phyloP scores from a whole-genome alignment of 2,888 invertebrate genomes.

The Heliothis peltigera region DNA sequence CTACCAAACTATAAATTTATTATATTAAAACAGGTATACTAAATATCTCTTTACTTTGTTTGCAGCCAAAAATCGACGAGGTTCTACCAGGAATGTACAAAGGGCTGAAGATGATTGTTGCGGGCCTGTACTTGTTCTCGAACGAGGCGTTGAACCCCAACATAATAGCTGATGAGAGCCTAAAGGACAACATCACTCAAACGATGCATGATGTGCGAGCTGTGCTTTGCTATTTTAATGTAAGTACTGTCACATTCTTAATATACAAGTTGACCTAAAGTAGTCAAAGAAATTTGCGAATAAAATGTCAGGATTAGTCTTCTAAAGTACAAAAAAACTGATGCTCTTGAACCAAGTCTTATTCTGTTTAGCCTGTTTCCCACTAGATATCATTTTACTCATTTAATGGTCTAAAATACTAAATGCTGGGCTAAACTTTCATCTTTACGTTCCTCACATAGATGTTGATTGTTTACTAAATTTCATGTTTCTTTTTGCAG shows the following conservation, averaged over 20 bases:
- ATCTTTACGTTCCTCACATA: too few species aligned
- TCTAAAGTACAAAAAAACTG: too few species aligned
- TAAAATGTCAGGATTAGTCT: too few species aligned
- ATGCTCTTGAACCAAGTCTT: too few species aligned
- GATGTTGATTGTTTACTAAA: constrained; percentile 12
- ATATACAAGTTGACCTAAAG: neutral
- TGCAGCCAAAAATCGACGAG: constrained; percentile 77
- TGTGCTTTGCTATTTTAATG: constrained; percentile 92
- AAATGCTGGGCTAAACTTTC: too few species aligned
- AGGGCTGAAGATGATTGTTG: constrained; percentile 92
- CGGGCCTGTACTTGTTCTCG: constrained; percentile 92
- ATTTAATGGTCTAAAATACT: too few species aligned
- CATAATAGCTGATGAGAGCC: constrained; percentile 69
- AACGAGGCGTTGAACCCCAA: constrained; percentile 86
- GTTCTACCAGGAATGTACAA: constrained; percentile 91
- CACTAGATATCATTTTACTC: too few species aligned
- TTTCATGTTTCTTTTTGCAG: constrained; percentile 70
- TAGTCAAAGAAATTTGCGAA: too few species aligned
- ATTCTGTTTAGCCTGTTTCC: too few species aligned
- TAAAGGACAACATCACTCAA: constrained; percentile 87
- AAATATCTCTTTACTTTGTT: constrained; percentile 60
- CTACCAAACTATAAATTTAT: neutral
- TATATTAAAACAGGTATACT: constrained; percentile 30
- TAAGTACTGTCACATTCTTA: constrained; percentile 71
- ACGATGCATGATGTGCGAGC: constrained; percentile 91